Evolutionary conservation across 2,888 invertebrate genomes (phyloP).

Genomic region (Serripes groenlandicus): DNA sequence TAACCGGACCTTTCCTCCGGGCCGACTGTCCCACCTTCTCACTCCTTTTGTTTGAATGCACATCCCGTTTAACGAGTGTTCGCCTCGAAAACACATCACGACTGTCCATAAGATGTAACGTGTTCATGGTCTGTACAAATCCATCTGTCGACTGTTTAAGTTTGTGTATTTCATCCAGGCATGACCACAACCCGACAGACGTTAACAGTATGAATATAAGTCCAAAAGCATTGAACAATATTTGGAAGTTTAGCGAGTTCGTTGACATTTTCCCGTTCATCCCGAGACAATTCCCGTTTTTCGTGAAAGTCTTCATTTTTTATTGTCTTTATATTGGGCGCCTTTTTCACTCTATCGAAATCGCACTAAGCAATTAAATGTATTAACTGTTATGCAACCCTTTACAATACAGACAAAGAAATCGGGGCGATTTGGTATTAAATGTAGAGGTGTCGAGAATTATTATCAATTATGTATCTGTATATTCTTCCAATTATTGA

Average conservation of each 20-base stretch:
- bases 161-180: constrained; percentile 36
- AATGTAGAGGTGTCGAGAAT: too few species aligned
- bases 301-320: not conserved
- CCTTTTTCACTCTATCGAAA: too few species aligned
- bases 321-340: too few species aligned
- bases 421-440: too few species aligned
- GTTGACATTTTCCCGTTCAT: constrained; percentile 14
- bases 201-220: constrained; percentile 38
- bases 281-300: not conserved
- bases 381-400: too few species aligned
- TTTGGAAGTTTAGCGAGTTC: constrained; percentile 31
- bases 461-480: too few species aligned
- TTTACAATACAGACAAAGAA: too few species aligned
- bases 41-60: not conserved
- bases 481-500: too few species aligned
- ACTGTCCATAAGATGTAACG: not conserved
- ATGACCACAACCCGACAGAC: constrained; percentile 42
- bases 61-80: not conserved
- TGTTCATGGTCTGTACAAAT: constrained; percentile 12
- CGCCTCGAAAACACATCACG: not conserved
- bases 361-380: too few species aligned
- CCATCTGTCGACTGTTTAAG: constrained; percentile 34
- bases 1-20: not conserved
- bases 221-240: constrained; percentile 36
- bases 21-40: not conserved